These are phyloP conservation scores for Harpalus rubripes DNA, from an alignment of 2,888 invertebrate species.

Conservation along the genomic window DNA sequence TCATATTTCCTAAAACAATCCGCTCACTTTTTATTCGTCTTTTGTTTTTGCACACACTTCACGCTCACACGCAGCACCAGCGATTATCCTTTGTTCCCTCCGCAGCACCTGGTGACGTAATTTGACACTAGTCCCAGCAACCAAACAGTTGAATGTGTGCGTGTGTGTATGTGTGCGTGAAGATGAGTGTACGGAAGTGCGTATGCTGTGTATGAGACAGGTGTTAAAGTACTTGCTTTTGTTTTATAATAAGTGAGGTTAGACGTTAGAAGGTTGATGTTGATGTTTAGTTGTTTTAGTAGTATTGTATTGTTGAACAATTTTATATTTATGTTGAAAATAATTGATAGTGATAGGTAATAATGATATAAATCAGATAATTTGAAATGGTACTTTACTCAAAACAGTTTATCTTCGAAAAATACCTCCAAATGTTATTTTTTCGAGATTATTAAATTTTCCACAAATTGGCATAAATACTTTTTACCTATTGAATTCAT, in stretches of 20 bases:
- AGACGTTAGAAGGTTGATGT: neutral
- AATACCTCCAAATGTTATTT: too few species aligned
- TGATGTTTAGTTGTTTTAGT: neutral
- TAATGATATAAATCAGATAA: too few species aligned
- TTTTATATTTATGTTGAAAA: too few species aligned
- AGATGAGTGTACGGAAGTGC: slow-evolving; percentile 32
- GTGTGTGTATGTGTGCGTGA: slow-evolving; percentile 19
- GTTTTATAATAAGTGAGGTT: neutral
- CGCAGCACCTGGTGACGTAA: slow-evolving; percentile 39
- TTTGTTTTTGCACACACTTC: slow-evolving; percentile 5
- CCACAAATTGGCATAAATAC: too few species aligned
- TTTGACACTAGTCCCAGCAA: slow-evolving; percentile 7
- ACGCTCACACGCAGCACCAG: neutral
- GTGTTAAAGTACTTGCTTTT: neutral
- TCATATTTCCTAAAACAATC: neutral
- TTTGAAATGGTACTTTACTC: too few species aligned
- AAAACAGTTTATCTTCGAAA: too few species aligned
- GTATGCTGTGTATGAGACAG: slow-evolving; percentile 35
- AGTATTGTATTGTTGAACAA: too few species aligned
- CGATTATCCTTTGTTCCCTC: slow-evolving; percentile 43
- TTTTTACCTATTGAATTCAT: too few species aligned
- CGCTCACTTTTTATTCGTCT: slow-evolving; percentile 1
- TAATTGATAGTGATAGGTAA: too few species aligned
- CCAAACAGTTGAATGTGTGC: neutral
- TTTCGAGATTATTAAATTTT: too few species aligned